Base-by-base conservation (phyloP, 2,113 vertebrate genomes). In the Microcebus griseorufus region DNA sequence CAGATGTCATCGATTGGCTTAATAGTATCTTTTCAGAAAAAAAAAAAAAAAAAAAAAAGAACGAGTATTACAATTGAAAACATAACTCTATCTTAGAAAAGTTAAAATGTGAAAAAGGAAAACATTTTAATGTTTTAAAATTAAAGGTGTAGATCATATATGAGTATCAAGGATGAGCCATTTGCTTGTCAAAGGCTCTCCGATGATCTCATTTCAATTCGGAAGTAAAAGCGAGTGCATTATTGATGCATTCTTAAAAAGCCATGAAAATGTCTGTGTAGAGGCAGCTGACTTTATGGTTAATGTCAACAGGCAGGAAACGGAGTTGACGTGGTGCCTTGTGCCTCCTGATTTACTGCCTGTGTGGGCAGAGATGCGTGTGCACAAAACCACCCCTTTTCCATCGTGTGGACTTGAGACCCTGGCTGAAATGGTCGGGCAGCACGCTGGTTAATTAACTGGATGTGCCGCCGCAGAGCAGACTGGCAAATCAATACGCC, bases 391-490 rank as follows among this genome's bases (percentile, higher is more conserved):
- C 22, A 64, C 65, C 64, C 37, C 9, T 62, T 76, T 9, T 64
- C 67, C 51, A 48, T 0, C 75, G 55, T 29, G 14, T 3, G 29
- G 87, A 58, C 60, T 65, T 94, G 23, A 80, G 16, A 78, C 86
- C 95, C 92, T 86, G 88, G 78, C 81, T 84, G 81, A 90, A 97
- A 85, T 51, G 83, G 55, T 95, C 69, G 1, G 0, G 86, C 8
- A 2, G 42, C 97, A 81, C 64, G 16, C 95, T 94, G 98, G 93
- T 92, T 98, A 98, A 98, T 98, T 98, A 97, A 90, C 93, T 98
- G 97, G 95, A 89, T 95, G 83, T 91, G 97, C 51, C 82, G 78
- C 72, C 65, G 78, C 86, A 96, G 97, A 96, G 25, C 39, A 55
- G 34, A n/a, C 70, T 75, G 88, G 80, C 37, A 67, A 94, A 98